These are phyloP conservation scores for Sericinus montela DNA, from an alignment of 2,888 invertebrate genomes.

Conservation along the genomic window DNA sequence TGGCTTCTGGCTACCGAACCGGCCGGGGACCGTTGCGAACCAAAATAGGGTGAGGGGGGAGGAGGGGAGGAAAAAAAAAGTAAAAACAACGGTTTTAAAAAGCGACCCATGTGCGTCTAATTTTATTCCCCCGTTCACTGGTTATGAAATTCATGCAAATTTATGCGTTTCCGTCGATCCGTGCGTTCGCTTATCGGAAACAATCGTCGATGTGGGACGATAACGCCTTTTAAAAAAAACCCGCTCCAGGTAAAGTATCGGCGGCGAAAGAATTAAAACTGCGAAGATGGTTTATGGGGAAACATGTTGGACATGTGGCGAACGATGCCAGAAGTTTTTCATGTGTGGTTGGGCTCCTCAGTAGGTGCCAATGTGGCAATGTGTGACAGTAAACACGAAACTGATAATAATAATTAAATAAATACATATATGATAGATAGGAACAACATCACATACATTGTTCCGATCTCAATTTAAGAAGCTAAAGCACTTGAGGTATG, in stretches of 20 bases:
- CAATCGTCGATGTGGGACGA: constrained; percentile 41
- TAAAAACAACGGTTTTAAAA: constrained; percentile 63
- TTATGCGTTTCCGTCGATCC: constrained; percentile 56
- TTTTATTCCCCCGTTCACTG: constrained; percentile 75
- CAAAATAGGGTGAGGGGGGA: constrained; percentile 41
- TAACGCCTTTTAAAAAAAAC: constrained; percentile 26
- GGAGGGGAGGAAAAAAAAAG: constrained; percentile 36
- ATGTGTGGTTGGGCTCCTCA: too few relatives aligned
- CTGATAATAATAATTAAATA: too few relatives aligned
- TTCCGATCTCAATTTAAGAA: too few relatives aligned
- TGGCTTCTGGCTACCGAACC: background rate
- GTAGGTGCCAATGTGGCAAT: too few relatives aligned
- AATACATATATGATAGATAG: too few relatives aligned
- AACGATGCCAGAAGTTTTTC: too few relatives aligned
- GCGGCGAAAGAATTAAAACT: constrained; percentile 3
- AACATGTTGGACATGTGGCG: background rate
- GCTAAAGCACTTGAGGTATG: too few relatives aligned
- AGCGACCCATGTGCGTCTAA: constrained; percentile 71
- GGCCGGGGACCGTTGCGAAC: constrained; percentile 45
- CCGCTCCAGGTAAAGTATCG: constrained; percentile 9
- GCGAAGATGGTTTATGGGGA: background rate
- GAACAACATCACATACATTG: too few relatives aligned
- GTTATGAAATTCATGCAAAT: constrained; percentile 79
- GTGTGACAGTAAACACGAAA: too few relatives aligned
- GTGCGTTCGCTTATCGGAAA: constrained; percentile 37